Evolutionary conservation across 2,888 invertebrate species (phyloP).

Genomic region (Tachina fera): DNA sequence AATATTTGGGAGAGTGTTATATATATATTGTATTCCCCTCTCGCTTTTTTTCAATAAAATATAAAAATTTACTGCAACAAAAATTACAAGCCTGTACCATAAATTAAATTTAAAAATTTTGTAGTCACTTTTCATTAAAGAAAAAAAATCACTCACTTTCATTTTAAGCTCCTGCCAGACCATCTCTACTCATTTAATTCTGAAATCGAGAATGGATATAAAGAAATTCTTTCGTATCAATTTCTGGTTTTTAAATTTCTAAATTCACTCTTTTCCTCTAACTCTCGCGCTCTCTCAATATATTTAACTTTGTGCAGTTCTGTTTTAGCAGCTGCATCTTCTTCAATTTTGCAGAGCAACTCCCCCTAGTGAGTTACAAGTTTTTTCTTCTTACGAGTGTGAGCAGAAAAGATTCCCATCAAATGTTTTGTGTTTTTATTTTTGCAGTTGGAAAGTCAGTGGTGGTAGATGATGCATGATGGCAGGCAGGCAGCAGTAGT

Average conservation of each 20-base stretch:
- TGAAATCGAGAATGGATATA: constrained; percentile 13
- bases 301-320: neutral
- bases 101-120: too few relatives aligned
- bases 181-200: constrained; percentile 4
- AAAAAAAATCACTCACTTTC: neutral
- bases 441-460: constrained; percentile 60
- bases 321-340: constrained; percentile 25
- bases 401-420: constrained; percentile 35
- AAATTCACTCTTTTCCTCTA: constrained; percentile 18
- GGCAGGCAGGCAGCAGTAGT: constrained; percentile 21
- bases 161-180: too few relatives aligned
- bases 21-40: too few relatives aligned
- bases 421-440: neutral
- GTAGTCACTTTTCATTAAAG: too few relatives aligned
- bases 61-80: too few relatives aligned
- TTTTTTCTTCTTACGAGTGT: neutral
- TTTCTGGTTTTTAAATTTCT: constrained; percentile 1
- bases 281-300: constrained; percentile 1
- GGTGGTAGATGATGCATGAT: constrained; percentile 25
- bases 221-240: constrained; percentile 10
- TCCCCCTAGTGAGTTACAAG: constrained; percentile 44
- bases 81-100: too few relatives aligned
- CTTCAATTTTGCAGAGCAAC: constrained; percentile 57
- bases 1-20: too few relatives aligned
- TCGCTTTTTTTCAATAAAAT: too few relatives aligned